Evolutionary conservation across 2,113 vertebrate genomes (phyloP), one percentile per base, ranked within the genome.

Genomic region (Microtus oregoni): DNA sequence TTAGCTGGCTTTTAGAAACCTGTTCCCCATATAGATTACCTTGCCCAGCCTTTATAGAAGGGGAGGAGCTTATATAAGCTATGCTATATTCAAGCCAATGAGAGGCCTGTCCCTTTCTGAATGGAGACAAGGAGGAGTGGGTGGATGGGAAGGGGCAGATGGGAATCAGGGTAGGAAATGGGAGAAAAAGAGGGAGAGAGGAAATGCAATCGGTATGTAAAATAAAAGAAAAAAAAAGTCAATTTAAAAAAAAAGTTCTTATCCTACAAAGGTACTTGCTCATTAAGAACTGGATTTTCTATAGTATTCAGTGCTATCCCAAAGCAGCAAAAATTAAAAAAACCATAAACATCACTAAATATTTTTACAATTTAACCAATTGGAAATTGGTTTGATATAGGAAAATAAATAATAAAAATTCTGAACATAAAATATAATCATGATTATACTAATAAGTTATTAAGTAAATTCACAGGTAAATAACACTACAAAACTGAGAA

Each of bases 291-390:
- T 72, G 67, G 7, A 22, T 87, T 81, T 92, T 81, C 50, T 35
- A 86, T 75, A 47, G 8, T 81, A 88, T 90, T 86, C 47, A 85
- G 19, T 85, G 86, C 15, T 90, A 72, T 70, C 30, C 50, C 11
- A 92, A 96, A 61, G 78, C n/a, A 86, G 55, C 11, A 96, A 95
- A 92, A 95, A 65, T 44, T 63, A 50, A 19, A 15, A 96, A 96
- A 97, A 52, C 12, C 72, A 90, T 14, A 92, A 96, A 76, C 38
- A 78, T 28, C 89, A 91, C 81, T 77, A 94, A 91, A 86, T 52
- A 86, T 75, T 26, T 67, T 87, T 68, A 77, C 68, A 94, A 55
- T 79, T 79, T 73, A 81, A 96, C 72, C 35, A 95, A 73, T 0
- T 91, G 19, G 67, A 95, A 81, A 90, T 44, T 93, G 47, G 10